Evolutionary conservation across 1,140 invertebrate species (phyloP).

Genomic region (Akabosia matsudoensis): DNA sequence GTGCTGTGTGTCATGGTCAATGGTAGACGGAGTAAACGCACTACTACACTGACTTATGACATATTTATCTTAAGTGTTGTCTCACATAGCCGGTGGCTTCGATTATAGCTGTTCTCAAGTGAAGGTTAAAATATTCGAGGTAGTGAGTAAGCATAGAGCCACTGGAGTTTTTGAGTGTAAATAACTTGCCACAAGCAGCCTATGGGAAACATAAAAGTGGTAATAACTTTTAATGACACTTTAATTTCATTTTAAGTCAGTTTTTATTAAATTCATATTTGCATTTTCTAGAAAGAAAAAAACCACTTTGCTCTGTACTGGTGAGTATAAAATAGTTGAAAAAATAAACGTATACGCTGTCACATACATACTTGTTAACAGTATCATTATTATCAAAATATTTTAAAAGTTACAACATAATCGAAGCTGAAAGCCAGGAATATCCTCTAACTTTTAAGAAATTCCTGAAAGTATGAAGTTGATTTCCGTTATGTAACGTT

Average conservation of each 20-base stretch:
- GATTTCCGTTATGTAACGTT: background rate
- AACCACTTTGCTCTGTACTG: background rate
- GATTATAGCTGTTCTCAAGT: background rate
- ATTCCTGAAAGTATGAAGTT: too few relatives aligned
- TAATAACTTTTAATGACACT: conserved; percentile 15
- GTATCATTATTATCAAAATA: background rate
- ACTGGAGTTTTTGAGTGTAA: background rate
- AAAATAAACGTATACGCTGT: too few relatives aligned
- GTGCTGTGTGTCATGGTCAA: too few relatives aligned
- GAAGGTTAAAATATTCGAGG: too few relatives aligned
- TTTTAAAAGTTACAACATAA: background rate
- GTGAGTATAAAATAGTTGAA: too few relatives aligned
- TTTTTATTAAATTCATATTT: conserved; percentile 20
- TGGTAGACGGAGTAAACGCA: too few relatives aligned
- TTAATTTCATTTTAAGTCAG: conserved; percentile 3
- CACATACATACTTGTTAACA: too few relatives aligned
- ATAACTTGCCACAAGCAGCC: background rate
- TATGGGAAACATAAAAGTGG: conserved; percentile 11
- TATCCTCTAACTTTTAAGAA: background rate
- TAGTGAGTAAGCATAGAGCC: too few relatives aligned
- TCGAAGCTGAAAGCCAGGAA: background rate
- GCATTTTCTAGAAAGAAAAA: background rate
- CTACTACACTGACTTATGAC: too few relatives aligned
- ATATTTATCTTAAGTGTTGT: too few relatives aligned
- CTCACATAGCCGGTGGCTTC: background rate